Evolutionary conservation across 2,113 vertebrate genomes (phyloP).

Genomic region (Tauraco erythrolophus): DNA sequence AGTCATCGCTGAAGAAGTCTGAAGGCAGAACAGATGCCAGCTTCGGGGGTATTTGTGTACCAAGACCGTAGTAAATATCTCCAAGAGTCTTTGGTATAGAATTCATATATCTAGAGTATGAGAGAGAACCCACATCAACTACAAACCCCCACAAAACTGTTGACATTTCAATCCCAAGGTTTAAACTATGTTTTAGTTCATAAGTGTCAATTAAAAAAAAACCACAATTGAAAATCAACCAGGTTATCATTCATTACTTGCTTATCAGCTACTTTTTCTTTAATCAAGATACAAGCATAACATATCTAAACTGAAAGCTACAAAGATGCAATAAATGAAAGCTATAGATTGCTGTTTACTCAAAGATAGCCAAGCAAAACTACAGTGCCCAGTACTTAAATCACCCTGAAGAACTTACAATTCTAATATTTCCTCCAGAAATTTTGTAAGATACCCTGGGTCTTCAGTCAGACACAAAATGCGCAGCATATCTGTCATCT

Average conservation of each 20-base stretch:
- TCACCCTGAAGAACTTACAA: conserved; percentile 77
- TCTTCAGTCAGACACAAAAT: conserved; percentile 90
- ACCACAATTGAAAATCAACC: neutral
- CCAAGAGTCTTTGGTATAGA: conserved; percentile 86
- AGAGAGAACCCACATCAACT: neutral
- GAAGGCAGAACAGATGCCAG: conserved; percentile 86
- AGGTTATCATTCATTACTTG: neutral
- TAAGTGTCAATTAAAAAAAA: neutral
- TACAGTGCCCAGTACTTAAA: neutral
- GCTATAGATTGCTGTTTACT: neutral
- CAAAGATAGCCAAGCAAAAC: neutral
- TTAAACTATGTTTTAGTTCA: neutral
- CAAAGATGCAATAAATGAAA: neutral
- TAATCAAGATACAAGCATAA: neutral
- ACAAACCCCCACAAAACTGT: neutral
- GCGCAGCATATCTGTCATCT: conserved; percentile 90
- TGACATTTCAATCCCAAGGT: neutral
- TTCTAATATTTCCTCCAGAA: conserved; percentile 87
- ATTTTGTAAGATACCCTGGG: conserved; percentile 83
- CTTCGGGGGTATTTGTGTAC: conserved; percentile 86
- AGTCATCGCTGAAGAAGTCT: conserved; percentile 95
- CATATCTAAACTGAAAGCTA: neutral
- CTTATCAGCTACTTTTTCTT: neutral
- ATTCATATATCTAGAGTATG: conserved; percentile 80
- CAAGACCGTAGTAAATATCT: conserved; percentile 88